Conservation (phyloP, 2,888 invertebrate genomes). For the Steromphala cineraria region DNA sequence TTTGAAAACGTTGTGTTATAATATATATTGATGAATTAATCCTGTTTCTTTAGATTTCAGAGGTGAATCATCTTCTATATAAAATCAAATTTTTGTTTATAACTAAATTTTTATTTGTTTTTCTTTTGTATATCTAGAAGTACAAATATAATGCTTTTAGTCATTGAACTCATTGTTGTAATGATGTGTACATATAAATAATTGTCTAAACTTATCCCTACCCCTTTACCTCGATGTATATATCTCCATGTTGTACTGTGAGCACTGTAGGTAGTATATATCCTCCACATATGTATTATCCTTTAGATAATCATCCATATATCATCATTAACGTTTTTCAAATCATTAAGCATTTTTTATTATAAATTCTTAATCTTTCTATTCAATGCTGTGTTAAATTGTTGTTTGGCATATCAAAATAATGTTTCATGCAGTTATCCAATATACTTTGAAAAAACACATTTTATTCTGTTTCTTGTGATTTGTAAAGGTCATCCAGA, state of each 20-base stretch:
- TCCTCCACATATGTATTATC: background rate
- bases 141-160: background rate
- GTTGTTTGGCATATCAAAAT: background rate
- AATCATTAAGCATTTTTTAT: background rate
- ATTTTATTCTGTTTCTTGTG: background rate
- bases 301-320: background rate
- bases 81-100: background rate
- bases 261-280: slow-evolving; percentile 6
- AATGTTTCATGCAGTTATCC: background rate
- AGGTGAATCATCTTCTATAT: background rate
- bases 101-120: background rate
- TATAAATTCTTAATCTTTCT: background rate
- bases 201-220: too few relatives aligned
- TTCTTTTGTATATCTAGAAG: background rate
- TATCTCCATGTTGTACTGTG: slow-evolving; percentile 9
- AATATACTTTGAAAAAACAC: background rate
- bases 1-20: background rate
- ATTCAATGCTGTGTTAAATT: background rate
- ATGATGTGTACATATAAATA: background rate
- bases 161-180: background rate
- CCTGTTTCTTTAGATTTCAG: too few relatives aligned
- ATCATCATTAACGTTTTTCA: background rate
- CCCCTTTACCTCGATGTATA: background rate
- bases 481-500: background rate
- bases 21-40: too few relatives aligned